phyloP scores from a whole-genome alignment of 1,140 invertebrate species.

The Hycleus cichorii region DNA sequence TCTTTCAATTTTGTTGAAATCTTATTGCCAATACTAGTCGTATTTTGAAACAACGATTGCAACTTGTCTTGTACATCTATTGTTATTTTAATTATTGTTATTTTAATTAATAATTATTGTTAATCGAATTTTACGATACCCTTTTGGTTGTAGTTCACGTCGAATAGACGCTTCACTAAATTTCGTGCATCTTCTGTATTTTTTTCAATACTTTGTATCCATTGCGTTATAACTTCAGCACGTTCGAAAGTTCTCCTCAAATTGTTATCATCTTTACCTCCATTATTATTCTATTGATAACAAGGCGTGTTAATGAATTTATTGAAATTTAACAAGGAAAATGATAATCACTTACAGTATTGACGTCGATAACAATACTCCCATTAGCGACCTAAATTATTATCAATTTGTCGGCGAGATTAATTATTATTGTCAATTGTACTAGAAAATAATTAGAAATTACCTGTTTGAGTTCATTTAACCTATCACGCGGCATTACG shows the following conservation, averaged over 20 bases:
- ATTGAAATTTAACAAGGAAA: not conserved
- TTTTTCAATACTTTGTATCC: slow-evolving; percentile 5
- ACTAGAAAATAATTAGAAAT: not conserved
- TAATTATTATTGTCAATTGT: not conserved
- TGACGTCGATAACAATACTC: not conserved
- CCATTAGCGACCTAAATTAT: not conserved
- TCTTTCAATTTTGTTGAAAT: slow-evolving; percentile 27
- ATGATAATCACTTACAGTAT: not conserved
- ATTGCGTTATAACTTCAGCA: slow-evolving; percentile 1
- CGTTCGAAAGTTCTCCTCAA: slow-evolving; percentile 9
- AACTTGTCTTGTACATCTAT: slow-evolving; percentile 29
- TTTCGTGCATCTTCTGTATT: not conserved
- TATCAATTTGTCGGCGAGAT: slow-evolving; percentile 1
- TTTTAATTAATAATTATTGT: no score
- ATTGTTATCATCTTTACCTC: slow-evolving; percentile 1
- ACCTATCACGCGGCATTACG: slow-evolving; percentile 4
- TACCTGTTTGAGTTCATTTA: slow-evolving; percentile 15
- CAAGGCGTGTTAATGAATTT: not conserved
- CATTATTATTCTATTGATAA: not conserved
- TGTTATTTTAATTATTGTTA: no score
- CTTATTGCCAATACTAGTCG: slow-evolving; percentile 22
- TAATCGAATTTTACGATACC: not conserved
- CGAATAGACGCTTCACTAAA: not conserved
- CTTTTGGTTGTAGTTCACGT: slow-evolving; percentile 9
- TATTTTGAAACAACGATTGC: slow-evolving; percentile 28